Conservation (phyloP, 2,888 invertebrate genomes). For the Nephrotoma guestfalica region DNA sequence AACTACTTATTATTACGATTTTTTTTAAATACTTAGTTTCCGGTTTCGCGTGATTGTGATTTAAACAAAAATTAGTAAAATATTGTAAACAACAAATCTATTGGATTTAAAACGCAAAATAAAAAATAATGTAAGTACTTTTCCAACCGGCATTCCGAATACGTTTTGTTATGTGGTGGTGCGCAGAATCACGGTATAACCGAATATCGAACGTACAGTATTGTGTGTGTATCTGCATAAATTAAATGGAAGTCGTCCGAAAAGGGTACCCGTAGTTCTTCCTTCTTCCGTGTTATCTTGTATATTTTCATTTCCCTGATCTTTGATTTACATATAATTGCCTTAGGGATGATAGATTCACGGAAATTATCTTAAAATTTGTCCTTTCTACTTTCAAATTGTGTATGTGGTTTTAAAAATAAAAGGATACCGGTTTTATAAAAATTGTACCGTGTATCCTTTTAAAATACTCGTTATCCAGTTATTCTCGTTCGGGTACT, state of each 20-base stretch:
- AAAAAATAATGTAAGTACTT: not conserved
- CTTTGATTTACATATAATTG: not conserved
- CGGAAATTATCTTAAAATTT: not conserved
- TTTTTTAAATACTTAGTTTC: not conserved
- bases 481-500: not conserved
- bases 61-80: not conserved
- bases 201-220: not conserved
- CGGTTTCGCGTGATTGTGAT: not conserved
- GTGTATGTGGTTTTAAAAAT: not conserved
- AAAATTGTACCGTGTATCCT: not conserved
- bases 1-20: not conserved
- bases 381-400: not conserved
- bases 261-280: not conserved
- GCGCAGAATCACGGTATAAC: not conserved
- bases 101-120: not conserved
- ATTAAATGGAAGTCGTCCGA: not conserved
- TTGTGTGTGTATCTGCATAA: not conserved
- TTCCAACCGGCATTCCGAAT: not conserved
- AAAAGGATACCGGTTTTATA: not conserved
- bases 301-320: not conserved
- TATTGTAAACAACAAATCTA: not conserved
- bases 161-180: not conserved
- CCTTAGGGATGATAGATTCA: not conserved
- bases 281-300: not conserved
- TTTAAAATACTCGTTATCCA: not conserved